Base-by-base conservation (phyloP, 2,113 vertebrate species). In the Anas platyrhynchos region DNA sequence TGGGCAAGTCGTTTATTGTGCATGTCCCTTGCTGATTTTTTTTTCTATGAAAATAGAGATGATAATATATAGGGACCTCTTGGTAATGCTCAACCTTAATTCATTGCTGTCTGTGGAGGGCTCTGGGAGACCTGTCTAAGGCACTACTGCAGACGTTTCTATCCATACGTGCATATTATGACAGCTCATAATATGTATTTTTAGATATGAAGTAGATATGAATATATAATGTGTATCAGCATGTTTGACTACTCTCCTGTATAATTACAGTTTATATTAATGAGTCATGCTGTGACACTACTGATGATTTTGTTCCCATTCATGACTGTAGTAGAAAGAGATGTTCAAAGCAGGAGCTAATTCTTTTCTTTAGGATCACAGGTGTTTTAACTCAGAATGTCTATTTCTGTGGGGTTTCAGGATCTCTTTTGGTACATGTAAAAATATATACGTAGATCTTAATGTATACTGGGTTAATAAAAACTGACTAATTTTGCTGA, bases 141-240 rank as follows among this genome's bases (percentile, higher is more conserved):
- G 38, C 44, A 18, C 43, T 54, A 0, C 66, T 54, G 34, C 25
- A 63, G 80, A 11, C 13, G 3, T 59, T 78, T 43, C 63, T 71
- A 3, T 32, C 17, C 20, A 3, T 38, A 27, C 5, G 5, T 31
- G 22, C 7, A 1, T 76, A 0, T 63, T 32, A 23, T 25, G 50
- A 11, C 52, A 65, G 6, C n/a, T 34, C 1, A 1, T 44, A 14
- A 21, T 23, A 1, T 6, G 7, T 32, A 22, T 61, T 73, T 44
- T 66, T 69, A 12, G 6, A 22, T 31, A 38, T 31, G 34, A 78
- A 46, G 11, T 66, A 1, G 22, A 6, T 36, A 3, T 32, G 17
- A 20, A 2, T 54, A 13, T 25, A 14, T 41, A 59, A 32, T 34
- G 16, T 9, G 11, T 26, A 13, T 55, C 63, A 54, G 44, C 41